Percentiles rank a stretch among this genome's conserved stretches.
These are phyloP conservation scores for Drosophila navojoa DNA, from an alignment of 1,140 invertebrate species.

Conservation along the genomic window DNA sequence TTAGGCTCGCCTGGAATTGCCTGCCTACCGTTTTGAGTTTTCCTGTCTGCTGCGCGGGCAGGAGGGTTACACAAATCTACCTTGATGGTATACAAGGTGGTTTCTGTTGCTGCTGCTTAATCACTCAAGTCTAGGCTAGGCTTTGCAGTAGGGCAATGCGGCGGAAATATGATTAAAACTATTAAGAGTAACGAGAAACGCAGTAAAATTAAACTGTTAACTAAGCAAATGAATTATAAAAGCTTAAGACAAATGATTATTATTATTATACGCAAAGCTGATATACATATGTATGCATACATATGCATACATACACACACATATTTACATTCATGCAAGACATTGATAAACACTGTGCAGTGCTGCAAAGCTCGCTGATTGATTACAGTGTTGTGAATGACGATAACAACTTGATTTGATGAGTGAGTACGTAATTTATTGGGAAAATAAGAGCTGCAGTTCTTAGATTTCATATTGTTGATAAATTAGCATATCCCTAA, in stretches of 20 bases:
- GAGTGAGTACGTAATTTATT: constrained; percentile 14
- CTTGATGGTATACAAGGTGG: constrained; percentile 20
- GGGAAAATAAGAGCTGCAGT: background rate
- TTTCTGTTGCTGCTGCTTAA: constrained; percentile 35
- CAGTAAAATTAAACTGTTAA: constrained; percentile 35
- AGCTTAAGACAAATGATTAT: background rate
- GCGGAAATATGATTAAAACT: constrained; percentile 30
- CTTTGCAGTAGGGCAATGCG: background rate
- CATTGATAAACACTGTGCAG: constrained; percentile 4
- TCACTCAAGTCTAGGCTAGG: constrained; percentile 14
- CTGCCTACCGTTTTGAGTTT: constrained; percentile 61
- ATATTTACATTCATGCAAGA: background rate
- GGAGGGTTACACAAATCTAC: background rate
- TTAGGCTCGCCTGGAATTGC: constrained; percentile 42
- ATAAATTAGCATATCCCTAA: constrained; percentile 12
- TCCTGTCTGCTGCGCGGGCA: background rate
- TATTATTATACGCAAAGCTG: background rate
- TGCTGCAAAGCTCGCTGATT: background rate
- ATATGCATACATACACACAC: background rate
- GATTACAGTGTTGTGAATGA: constrained; percentile 5
- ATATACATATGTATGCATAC: background rate
- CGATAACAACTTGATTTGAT: background rate
- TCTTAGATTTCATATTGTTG: background rate
- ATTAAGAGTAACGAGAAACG: constrained; percentile 39
- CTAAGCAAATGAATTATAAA: constrained; percentile 18